These are phyloP conservation scores for Pipistrellus nathusii DNA, from an alignment of 2,797 vertebrate species.

Conservation along the genomic window DNA sequence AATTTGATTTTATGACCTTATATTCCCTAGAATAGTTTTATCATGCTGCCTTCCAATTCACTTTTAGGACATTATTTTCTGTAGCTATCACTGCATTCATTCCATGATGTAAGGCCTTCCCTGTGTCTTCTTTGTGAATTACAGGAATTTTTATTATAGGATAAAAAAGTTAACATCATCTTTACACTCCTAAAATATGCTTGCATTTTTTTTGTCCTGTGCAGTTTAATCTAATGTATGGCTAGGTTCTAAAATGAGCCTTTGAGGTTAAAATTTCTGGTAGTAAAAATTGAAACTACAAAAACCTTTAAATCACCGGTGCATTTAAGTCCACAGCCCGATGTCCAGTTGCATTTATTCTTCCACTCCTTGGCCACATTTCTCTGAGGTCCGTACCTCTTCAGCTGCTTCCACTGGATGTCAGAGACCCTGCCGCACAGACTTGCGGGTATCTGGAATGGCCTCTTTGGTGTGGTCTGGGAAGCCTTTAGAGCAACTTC, in stretches of 20 bases:
- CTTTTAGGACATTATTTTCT: neutral
- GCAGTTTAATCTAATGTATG: neutral
- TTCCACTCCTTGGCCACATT: neutral
- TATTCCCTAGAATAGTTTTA: neutral
- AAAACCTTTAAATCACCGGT: neutral
- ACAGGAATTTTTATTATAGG: neutral
- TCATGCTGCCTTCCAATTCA: neutral
- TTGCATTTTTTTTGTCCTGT: neutral
- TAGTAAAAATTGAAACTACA: neutral
- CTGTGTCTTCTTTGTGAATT: neutral
- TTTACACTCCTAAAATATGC: neutral
- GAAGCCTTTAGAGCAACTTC: neutral
- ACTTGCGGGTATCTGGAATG: neutral
- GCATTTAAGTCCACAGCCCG: neutral
- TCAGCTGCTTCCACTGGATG: neutral
- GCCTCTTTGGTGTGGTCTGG: neutral
- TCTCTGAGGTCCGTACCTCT: neutral
- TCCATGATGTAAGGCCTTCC: neutral
- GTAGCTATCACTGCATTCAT: neutral
- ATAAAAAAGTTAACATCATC: neutral
- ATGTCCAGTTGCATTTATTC: neutral
- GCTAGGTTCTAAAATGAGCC: conserved; percentile 26
- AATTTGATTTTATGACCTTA: neutral
- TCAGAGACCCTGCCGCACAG: neutral
- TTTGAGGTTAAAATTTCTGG: neutral